These are phyloP conservation scores for Julus scandinavius DNA, from an alignment of 2,888 invertebrate species.

Conservation along the genomic window DNA sequence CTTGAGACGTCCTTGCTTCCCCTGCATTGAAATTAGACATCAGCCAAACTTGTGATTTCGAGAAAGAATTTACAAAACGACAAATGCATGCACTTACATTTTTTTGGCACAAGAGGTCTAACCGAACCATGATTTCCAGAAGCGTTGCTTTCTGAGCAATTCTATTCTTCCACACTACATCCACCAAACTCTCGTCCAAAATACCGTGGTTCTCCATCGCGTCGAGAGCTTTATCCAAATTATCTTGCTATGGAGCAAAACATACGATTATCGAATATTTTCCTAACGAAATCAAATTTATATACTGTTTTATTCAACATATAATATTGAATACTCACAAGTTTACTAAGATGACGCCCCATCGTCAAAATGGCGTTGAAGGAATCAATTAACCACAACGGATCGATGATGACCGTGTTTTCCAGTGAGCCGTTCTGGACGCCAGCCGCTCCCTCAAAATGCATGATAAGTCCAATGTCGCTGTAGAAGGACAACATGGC, in stretches of 20 bases:
- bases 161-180: slow-evolving; percentile 51
- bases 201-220: slow-evolving; percentile 52
- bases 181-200: slow-evolving; percentile 53
- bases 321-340: neutral
- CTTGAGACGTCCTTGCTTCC: neutral
- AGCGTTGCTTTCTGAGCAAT: slow-evolving; percentile 48
- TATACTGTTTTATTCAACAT: neutral
- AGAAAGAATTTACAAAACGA: slow-evolving; percentile 23
- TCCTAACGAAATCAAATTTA: neutral
- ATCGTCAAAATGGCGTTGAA: slow-evolving; percentile 52
- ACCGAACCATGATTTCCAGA: slow-evolving; percentile 52
- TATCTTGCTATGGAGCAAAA: neutral
- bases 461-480: slow-evolving; percentile 55
- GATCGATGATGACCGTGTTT: slow-evolving; percentile 55
- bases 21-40: neutral
- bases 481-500: slow-evolving; percentile 54
- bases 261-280: neutral
- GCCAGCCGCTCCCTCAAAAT: slow-evolving; percentile 53
- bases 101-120: slow-evolving; percentile 55
- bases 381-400: slow-evolving; percentile 56
- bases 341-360: slow-evolving; percentile 21
- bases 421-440: slow-evolving; percentile 29
- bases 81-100: neutral
- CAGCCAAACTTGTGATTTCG: neutral
- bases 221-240: slow-evolving; percentile 8